phyloP scores from a whole-genome alignment of 2,888 invertebrate genomes.

The Pandemis heparana region DNA sequence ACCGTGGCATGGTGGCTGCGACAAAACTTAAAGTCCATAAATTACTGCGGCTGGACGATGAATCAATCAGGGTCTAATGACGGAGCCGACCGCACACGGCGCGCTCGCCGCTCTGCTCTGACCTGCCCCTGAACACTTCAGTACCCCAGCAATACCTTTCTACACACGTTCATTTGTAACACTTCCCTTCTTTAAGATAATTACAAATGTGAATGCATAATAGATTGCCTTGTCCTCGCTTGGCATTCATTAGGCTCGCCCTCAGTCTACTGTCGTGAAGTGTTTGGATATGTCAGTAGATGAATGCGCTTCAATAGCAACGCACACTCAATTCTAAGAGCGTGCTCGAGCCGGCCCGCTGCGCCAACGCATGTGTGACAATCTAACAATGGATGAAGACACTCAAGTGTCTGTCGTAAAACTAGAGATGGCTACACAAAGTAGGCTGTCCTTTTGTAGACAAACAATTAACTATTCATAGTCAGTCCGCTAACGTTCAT shows the following conservation, averaged over 20 bases:
- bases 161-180: conserved; percentile 36
- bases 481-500: conserved; percentile 60
- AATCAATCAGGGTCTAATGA: conserved; percentile 81
- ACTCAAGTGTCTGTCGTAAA: conserved; percentile 80
- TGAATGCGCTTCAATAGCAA: conserved; percentile 60
- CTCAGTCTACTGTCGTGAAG: conserved; percentile 45
- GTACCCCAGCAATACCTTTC: conserved; percentile 26
- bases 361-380: conserved; percentile 60
- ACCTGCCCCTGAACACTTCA: conserved; percentile 17
- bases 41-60: conserved; percentile 76
- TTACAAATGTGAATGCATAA: conserved; percentile 41
- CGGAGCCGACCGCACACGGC: conserved; percentile 74
- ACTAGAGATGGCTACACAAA: conserved; percentile 73
- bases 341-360: conserved; percentile 56
- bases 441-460: conserved; percentile 74
- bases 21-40: conserved; percentile 75
- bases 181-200: conserved; percentile 42
- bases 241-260: conserved; percentile 40
- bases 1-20: conserved; percentile 61
- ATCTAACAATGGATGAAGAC: conserved; percentile 72
- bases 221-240: conserved; percentile 41
- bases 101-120: conserved; percentile 53
- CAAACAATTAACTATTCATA: conserved; percentile 76
- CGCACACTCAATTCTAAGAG: conserved; percentile 56
- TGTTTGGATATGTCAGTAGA: conserved; percentile 47